A percentile compares a stretch with the other conserved stretches of the same genome.
Conservation (phyloP, 2,113 vertebrate genomes). For the Pavo muticus region DNA sequence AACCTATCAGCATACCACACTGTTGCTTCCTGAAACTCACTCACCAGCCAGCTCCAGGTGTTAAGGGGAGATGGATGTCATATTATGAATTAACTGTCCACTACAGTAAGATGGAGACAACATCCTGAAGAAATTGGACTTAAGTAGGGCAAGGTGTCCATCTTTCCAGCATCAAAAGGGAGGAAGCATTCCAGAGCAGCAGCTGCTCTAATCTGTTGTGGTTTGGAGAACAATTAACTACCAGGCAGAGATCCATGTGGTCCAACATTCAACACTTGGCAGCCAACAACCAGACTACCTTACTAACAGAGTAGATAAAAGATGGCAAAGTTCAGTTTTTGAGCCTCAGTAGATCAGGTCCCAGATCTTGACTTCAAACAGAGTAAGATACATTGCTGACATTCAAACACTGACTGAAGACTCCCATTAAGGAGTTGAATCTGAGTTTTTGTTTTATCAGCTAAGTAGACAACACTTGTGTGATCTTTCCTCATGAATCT, state of each 20-base stretch:
- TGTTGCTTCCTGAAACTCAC: background rate
- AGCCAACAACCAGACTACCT: background rate
- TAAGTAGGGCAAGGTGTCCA: background rate
- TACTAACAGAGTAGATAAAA: background rate
- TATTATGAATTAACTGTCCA: accelerated
- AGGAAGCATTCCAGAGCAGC: accelerated
- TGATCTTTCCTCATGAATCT: background rate
- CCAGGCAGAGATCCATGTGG: accelerated
- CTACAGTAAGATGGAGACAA: background rate
- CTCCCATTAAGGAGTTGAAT: background rate
- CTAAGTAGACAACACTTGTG: background rate
- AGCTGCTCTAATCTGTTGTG: accelerated
- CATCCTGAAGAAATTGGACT: background rate
- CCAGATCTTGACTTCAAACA: background rate
- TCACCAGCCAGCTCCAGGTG: background rate
- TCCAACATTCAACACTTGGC: background rate
- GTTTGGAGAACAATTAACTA: background rate
- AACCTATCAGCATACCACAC: background rate
- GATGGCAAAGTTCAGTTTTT: background rate
- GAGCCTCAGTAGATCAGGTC: background rate
- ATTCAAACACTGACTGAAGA: background rate
- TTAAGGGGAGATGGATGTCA: background rate
- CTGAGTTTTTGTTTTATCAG: background rate
- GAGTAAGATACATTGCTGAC: accelerated
- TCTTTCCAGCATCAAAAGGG: background rate